Evolutionary conservation across 2,797 vertebrate genomes (phyloP), one percentile per base, ranked within the genome.

Genomic region (Pipistrellus nathusii): DNA sequence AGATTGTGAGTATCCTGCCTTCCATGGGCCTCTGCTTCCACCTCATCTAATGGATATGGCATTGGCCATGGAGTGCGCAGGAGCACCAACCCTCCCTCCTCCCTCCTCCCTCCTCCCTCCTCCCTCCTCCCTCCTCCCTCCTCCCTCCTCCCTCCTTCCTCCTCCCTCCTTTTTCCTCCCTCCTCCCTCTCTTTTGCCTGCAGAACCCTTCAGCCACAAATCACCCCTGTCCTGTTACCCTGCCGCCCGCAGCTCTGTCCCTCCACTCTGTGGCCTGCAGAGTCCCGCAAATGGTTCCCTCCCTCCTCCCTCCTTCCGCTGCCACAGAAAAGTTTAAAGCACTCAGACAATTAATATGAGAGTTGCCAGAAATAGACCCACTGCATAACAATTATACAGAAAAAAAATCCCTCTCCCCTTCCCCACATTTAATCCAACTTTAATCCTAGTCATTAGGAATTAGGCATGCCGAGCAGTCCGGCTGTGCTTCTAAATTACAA

Each of bases 391-490:
- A 98, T 99, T 99, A 99, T 99, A 99, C 98, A 98, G 98, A 95
- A 98, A 99, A 51, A 51, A 97, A 98, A 98, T 97, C 76, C 85
- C 98, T 99, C 98, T 99, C 99, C 98, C 99, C 99, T 99, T 99
- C 99, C 99, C 99, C 99, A 99, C 99, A 99, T 99, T 99, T 99
- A 99, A 99, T 99, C 99, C 99, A 99, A 99, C 99, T 99, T 99
- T 99, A 99, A 99, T 99, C 99, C 99, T 99, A 99, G 99, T 99
- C 99, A 99, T 99, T 99, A 99, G 99, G 99, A 99, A 99, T 99
- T 99, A 99, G 99, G 99, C 99, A 99, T 99, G 99, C 99, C 98
- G 99, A 99, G 99, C 99, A 99, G 99, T 99, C 99, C 99, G 99
- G 99, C 99, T 99, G 99, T 99, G 99, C 99, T 99, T 99, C 99